phyloP scores from a whole-genome alignment of 2,888 invertebrate genomes.

The Hemaris fuciformis region DNA sequence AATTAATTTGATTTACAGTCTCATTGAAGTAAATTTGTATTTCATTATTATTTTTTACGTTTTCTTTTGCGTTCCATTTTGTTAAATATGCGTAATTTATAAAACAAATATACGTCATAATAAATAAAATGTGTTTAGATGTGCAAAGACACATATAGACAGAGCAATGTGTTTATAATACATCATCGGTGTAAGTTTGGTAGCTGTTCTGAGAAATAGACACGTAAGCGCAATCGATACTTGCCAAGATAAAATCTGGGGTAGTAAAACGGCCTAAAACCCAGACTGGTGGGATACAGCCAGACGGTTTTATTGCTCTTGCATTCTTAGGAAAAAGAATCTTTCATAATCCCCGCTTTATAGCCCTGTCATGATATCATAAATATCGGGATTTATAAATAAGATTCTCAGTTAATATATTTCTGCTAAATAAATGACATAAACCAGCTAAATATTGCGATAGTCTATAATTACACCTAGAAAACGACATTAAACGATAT shows the following conservation, averaged over 20 bases:
- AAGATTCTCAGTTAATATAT: too few species aligned
- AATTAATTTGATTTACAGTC: too few species aligned
- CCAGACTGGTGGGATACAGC: background rate
- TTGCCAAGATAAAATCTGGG: background rate
- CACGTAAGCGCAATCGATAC: slow-evolving; percentile 2
- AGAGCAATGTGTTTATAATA: background rate
- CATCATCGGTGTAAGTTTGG: background rate
- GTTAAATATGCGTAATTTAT: too few species aligned
- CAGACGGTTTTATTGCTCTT: background rate
- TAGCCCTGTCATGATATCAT: background rate
- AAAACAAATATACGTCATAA: background rate
- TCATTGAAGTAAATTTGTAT: too few species aligned
- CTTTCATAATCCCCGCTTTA: background rate
- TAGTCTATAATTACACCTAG: too few species aligned
- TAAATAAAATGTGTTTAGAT: background rate
- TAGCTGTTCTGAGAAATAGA: background rate
- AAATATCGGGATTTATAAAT: background rate
- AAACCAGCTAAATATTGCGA: too few species aligned
- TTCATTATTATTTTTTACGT: too few species aligned
- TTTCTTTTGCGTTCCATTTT: too few species aligned
- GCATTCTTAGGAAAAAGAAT: background rate
- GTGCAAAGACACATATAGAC: background rate
- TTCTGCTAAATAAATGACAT: too few species aligned
- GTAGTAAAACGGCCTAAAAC: background rate
- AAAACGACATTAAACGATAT: too few species aligned